Evolutionary conservation across 1,140 invertebrate genomes (phyloP).

Genomic region (Cydia pomonella): DNA sequence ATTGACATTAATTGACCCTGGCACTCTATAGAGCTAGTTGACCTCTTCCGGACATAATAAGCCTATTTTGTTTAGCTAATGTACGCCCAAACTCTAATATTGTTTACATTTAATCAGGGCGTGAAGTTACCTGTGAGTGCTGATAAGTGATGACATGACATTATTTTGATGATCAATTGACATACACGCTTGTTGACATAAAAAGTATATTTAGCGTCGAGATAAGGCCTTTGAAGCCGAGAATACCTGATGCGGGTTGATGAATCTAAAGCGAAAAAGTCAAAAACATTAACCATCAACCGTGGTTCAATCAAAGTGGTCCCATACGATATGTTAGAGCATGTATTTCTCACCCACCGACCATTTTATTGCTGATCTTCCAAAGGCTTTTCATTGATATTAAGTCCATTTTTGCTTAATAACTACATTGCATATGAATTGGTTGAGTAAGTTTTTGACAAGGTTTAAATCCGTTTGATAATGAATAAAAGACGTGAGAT

Average conservation of each 20-base stretch:
- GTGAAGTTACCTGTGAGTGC: neutral
- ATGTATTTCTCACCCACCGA: neutral
- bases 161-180: neutral
- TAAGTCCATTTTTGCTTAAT: neutral
- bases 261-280: neutral
- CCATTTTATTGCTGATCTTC: neutral
- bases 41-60: neutral
- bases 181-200: neutral
- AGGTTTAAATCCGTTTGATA: neutral
- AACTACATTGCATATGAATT: neutral
- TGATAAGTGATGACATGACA: neutral
- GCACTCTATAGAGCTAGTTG: neutral
- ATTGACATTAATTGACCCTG: slow-evolving; percentile 1
- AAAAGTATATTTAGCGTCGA: neutral
- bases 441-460: slow-evolving; percentile 1
- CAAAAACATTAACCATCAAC: neutral
- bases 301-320: slow-evolving; percentile 4
- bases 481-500: slow-evolving; percentile 3
- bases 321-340: neutral
- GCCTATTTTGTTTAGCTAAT: neutral
- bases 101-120: neutral
- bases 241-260: neutral
- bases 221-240: neutral
- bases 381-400: neutral
- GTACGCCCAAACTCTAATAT: neutral